These are phyloP conservation scores for Craseonycteris thonglongyai DNA, from an alignment of 2,113 vertebrate species.

Conservation along the genomic window DNA sequence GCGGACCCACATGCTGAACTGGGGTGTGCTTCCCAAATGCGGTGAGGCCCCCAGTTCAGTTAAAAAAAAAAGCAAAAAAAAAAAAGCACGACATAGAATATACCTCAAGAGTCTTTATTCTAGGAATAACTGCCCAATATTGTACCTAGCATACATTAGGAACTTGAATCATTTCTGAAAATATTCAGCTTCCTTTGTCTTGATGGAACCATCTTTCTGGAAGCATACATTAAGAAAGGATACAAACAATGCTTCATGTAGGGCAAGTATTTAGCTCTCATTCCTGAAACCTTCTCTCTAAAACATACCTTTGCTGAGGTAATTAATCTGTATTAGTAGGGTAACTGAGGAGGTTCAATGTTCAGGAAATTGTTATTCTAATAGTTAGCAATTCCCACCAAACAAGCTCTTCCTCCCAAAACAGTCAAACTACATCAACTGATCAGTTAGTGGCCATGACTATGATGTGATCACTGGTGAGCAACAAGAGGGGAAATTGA, in stretches of 20 bases:
- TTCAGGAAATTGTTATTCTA: background rate
- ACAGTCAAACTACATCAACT: background rate
- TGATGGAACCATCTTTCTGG: background rate
- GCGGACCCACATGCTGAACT: too few species aligned
- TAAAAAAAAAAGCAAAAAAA: too few species aligned
- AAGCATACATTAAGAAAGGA: background rate
- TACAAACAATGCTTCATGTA: background rate
- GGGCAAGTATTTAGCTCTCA: background rate
- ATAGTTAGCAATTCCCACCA: background rate
- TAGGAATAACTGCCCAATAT: background rate
- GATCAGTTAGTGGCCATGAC: background rate
- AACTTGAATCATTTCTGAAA: background rate
- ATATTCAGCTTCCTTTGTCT: background rate
- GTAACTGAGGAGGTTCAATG: background rate
- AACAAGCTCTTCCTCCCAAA: background rate
- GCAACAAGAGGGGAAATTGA: background rate
- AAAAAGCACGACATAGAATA: background rate
- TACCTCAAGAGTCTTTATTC: background rate
- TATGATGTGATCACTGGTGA: background rate
- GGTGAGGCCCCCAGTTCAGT: too few species aligned
- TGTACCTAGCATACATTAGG: background rate
- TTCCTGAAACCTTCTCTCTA: background rate
- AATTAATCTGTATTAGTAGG: background rate
- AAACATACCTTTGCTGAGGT: background rate
- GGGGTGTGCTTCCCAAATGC: too few species aligned